A percentile compares a stretch with the other conserved stretches of the same genome.
These are phyloP conservation scores for Drosophila formosana DNA, from an alignment of 2,888 invertebrate species.

Conservation along the genomic window DNA sequence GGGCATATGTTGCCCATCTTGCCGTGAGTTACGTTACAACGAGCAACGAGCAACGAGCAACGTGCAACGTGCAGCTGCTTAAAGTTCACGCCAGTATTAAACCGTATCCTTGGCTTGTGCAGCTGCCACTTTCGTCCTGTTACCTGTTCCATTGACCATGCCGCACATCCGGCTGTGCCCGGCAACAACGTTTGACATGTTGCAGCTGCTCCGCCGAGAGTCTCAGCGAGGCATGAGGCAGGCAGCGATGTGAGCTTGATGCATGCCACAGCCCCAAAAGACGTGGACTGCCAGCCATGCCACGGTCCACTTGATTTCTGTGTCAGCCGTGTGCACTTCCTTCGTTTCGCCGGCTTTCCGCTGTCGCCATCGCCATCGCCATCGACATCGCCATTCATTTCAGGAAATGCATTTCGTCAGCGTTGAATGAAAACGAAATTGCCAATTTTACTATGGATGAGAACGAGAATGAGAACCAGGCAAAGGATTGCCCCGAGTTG, in stretches of 20 bases:
- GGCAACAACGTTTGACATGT: conserved; percentile 68
- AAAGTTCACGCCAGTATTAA: conserved; percentile 11
- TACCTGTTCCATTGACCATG: conserved; percentile 37
- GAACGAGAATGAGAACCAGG: neutral
- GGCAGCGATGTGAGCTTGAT: conserved; percentile 1
- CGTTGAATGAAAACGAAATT: conserved; percentile 78
- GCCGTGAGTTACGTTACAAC: conserved; percentile 5
- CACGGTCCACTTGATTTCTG: conserved; percentile 67
- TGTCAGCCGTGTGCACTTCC: conserved; percentile 57
- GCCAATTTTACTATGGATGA: conserved; percentile 67
- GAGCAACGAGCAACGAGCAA: neutral
- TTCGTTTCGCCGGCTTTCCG: conserved; percentile 26
- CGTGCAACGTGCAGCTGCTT: conserved; percentile 17
- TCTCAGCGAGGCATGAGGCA: no score
- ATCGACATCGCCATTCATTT: conserved; percentile 55
- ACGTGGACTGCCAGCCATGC: conserved; percentile 17
- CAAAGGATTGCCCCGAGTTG: neutral
- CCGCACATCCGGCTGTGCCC: conserved; percentile 50
- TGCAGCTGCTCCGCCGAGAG: conserved; percentile 42
- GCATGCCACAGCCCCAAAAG: conserved; percentile 20
- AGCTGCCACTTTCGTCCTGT: neutral
- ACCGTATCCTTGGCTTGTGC: neutral
- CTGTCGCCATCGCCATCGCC: conserved; percentile 36
- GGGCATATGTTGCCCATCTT: conserved; percentile 30
- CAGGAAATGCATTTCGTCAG: conserved; percentile 79